Evolutionary conservation across 2,797 vertebrate species (phyloP), one percentile per base, ranked within the genome.

Genomic region (Simalia tracyae): DNA sequence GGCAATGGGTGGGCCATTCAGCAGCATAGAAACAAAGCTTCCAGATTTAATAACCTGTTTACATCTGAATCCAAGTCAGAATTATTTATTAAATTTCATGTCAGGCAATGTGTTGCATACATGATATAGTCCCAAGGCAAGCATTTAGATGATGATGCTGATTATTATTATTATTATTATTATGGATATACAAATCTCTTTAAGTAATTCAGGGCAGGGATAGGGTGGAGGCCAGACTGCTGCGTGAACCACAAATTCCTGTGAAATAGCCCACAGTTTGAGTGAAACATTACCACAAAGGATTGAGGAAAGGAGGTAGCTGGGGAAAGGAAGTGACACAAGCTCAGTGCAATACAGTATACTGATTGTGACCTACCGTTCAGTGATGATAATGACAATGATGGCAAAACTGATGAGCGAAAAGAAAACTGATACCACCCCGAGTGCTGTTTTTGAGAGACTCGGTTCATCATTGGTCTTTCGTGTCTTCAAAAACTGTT

Each of bases 401-500:
- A 97, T 91, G 61, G 96, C 94, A 84, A 98, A 93, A 95, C 95
- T 97, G 90, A 97, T 0, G 0, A 95, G 92, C 0, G 94, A 96
- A 0, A 98, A 92, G 28, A 98, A 95, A 86, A 97, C 96, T 59
- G 95, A 95, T 3, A 96, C 86, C 26, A 96, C 95, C 0, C 94
- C 97, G 91, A 97, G 87, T 1, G 95, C 93, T 0, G 96, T 96
- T 93, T 97, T 97, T 1, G 97, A 97, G 42, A 96, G 95, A 93
- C 97, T 95, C 90, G 42, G 89, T 66, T 95, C 92, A 84, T 97
- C 94, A 24, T 96, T 92, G 42, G 92, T 94, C 42, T 64, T 97
- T 9, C 97, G 97, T 36, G 96, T 97, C 95, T 97, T 98, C 97
- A 98, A 97, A 94, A 94, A 97, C 88, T 97, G 97, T 88, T 97